Evolutionary conservation across 1,140 invertebrate genomes (phyloP), one percentile per base, ranked within the genome.

Genomic region (Pinna nobilis): DNA sequence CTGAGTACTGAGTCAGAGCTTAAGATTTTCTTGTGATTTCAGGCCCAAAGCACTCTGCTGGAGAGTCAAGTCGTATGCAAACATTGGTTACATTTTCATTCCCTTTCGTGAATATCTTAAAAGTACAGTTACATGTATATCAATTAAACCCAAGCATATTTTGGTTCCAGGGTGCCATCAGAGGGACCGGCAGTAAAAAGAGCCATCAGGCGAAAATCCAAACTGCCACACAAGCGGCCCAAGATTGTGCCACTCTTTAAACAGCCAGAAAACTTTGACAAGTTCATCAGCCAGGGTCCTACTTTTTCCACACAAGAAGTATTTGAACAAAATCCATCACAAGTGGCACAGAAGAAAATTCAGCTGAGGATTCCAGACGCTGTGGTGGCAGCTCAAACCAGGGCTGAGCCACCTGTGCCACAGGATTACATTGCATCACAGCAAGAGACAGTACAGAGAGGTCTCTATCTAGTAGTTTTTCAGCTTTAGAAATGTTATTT

Each of bases 141-240:
- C n/a, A n/a, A n/a, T n/a, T n/a, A n/a, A n/a, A n/a, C n/a, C n/a
- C n/a, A n/a, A n/a, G 18, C 25, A 25, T 49, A 47, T 63, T 47
- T 7, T 35, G 49, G 55, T 25, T 39, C n/a, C 32, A 76, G 53
- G 84, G 79, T 84, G 28, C 35, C 39, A 11, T 25, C 51, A 39
- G 55, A 67, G 50, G 25, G 50, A 88, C 35, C 94, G 93, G 86
- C 90, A 92, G 80, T 91, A 90, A 87, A 90, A 53, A 84, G 87
- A n/a, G 90, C 92, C 35, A 65, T 77, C 35, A 92, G 89, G 50
- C 92, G 91, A 77, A 88, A 86, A 76, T 79, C 92, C 53, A 93
- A 94, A 90, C 91, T 92, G 78, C 91, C 92, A 1, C 93, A 92
- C 78, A 93, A 82, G 85, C 91, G 2, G 91, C 92, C 88, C 41